Evolutionary conservation across 2,797 vertebrate species (phyloP), one percentile per base, ranked within the genome.

Genomic region (Trachurus trachurus): DNA sequence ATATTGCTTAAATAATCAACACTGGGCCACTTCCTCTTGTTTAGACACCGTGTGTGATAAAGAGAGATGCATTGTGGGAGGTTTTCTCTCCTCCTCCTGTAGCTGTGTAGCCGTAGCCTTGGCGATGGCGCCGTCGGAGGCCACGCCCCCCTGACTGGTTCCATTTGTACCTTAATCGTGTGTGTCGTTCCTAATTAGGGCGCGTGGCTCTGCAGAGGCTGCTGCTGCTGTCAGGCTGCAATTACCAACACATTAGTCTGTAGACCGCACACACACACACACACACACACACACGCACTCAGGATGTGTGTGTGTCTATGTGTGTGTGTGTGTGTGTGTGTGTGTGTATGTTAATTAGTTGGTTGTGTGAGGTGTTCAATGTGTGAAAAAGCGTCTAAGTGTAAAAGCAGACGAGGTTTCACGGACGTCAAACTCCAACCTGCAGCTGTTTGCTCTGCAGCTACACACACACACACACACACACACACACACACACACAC

Each of bases 221-320:
- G 89, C 89, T 92, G 80, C 88, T 88, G 78, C 89, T 90, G 90
- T 94, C 93, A 94, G 71, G 71, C 88, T 83, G 92, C 93, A 95
- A 95, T 94, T 95, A 94, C 89, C 85, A 91, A 87, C 92, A 93
- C 93, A 95, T 94, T 90, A 95, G 87, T 90, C 92, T 89, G 91
- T 88, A 90, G 90, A 91, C 88, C 59, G 71, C 84, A 72, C 78
- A 47, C 60, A 2, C 81, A 9, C 79, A 72, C 81, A 71, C 83
- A 68, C 65, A 54, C 59, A 45, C 39, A 62, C 16, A 37, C 11
- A 34, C 47, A 45, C 39, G 58, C 16, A 37, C 11, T 21, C 47
- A 13, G 50, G 0, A 12, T 56, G 50, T 19, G 66, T 45, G 66
- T 57, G 66, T 47, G 45, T 45, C 9, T 4, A 61, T 62, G 78